Base-by-base conservation (phyloP, 2,797 vertebrate genomes). In the Tauraco hartlaubi region DNA sequence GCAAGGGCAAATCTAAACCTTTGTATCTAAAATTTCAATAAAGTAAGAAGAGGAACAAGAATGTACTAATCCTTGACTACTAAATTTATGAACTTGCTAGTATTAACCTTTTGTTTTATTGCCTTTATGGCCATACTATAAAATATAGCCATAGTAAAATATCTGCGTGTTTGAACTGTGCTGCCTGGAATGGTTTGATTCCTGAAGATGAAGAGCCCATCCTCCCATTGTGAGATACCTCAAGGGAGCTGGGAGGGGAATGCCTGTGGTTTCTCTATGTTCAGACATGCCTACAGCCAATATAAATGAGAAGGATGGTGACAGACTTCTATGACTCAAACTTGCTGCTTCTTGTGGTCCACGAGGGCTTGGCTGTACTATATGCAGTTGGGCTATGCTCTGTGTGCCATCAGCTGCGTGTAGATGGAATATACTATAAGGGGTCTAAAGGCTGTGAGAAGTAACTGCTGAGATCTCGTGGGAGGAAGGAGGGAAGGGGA, bases 51-150 rank as follows among this genome's bases (percentile, higher is more conserved):
- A 61, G 3, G 46, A 91, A 58, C 44, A 18, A 31, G 90, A 89
- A 90, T 8, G 11, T 88, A 61, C 92, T 81, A 69, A 94, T 76
- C 69, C 58, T 61, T 28, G 55, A 51, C 58, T 75, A 25, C 56
- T 44, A 35, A 49, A 94, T 96, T 94, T 88, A 95, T 90, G 94
- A 49, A 95, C 92, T 81, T 90, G 69, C 88, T 72, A 6, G 12
- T 8, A 78, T 86, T 96, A 93, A 92, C 92, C 93, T 95, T 94
- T 95, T 90, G 88, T 77, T 96, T 96, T 85, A 96, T 74, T 68
- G 80, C 92, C 66, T 95, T 93, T 94, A 90, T 86, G 88, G 35
- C 55, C 15, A 1, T 10, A 4, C 51, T 48, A 19, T 95, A 86
- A 95, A 96, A 75, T 31, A 74, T 3, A 91, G 79, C 46, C 44